Base-by-base conservation (phyloP, 2,888 invertebrate genomes). In the Sturmia bella region DNA sequence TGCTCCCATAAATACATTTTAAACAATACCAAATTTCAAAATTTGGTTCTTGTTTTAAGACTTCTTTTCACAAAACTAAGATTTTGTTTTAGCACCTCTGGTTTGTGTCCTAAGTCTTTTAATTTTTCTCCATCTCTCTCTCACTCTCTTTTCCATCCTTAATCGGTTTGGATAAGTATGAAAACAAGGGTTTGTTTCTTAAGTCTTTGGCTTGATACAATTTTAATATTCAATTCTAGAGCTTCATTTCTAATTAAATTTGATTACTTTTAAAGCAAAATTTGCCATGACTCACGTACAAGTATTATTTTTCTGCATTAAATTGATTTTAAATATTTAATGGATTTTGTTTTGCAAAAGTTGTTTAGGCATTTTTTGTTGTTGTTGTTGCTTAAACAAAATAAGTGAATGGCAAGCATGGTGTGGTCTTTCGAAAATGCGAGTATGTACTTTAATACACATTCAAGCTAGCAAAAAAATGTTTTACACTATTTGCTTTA, bases 361-460 rank as follows among this genome's bases (percentile, higher is more conserved):
- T 9, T 32, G 32, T 9, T 9, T 9, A 32, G 32, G 9, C 32
- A 32, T 6, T 32, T 32, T 32, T 32, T 32, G 3, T 6, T 27
- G 27, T 27, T 32, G 15, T 56, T 56, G 43, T 6, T 48, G 17
- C 41, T 13, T 11, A 13, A 15, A 15, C 3, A 32, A 32, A 32
- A 70, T 61, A 63, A 63, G 52, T 61, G 59, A 68, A 57, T 48
- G 45, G 24, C 15, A 13, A 45, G 11, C 32, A 57, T 75, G 39
- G 32, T 52, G 48, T 21, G 50, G 54, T 68, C 68, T 61, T 68
- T 56, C 37, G n/a, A 54, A 43, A 48, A 27, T 27, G 11, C 41
- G 15, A 17, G 27, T 39, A 27, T 11, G 6, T 37, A 45, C 32
- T 72, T 45, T 45, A 27, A 56, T 19, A 9, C 15, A 45, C 37